phyloP scores from a whole-genome alignment of 2,888 invertebrate species.

The Nemapogon koenigi region DNA sequence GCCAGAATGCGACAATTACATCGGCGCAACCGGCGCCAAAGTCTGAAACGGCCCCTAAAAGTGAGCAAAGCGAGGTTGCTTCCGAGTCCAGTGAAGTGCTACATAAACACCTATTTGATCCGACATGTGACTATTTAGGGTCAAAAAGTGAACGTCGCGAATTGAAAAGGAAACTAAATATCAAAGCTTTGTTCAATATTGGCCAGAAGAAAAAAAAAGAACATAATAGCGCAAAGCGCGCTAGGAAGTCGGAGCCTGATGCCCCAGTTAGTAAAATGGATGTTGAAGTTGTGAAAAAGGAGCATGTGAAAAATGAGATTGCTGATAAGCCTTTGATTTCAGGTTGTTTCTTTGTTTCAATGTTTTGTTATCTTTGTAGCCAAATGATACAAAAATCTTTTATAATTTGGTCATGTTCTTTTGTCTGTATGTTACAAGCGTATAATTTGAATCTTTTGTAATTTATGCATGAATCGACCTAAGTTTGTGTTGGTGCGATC shows the following conservation, averaged over 20 bases:
- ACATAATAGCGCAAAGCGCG: slow-evolving; percentile 19
- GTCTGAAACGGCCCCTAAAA: slow-evolving; percentile 22
- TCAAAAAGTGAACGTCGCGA: slow-evolving; percentile 75
- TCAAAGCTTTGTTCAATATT: slow-evolving; percentile 71
- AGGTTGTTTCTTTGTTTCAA: too few relatives aligned
- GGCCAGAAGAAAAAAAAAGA: slow-evolving; percentile 50
- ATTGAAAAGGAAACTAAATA: slow-evolving; percentile 72
- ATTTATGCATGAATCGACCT: too few relatives aligned
- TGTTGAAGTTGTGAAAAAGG: too few relatives aligned
- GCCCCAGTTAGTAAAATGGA: too few relatives aligned
- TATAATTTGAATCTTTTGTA: too few relatives aligned
- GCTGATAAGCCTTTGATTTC: too few relatives aligned
- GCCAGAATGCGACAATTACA: slow-evolving; percentile 13
- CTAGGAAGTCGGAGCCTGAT: slow-evolving; percentile 19
- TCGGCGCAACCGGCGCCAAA: slow-evolving; percentile 4
- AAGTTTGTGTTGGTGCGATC: too few relatives aligned
- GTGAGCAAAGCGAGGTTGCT: slow-evolving; percentile 17
- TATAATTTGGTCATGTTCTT: too few relatives aligned
- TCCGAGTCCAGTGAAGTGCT: slow-evolving; percentile 21
- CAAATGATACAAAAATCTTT: too few relatives aligned
- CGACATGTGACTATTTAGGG: slow-evolving; percentile 50
- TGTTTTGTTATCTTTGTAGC: too few relatives aligned
- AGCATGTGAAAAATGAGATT: too few relatives aligned
- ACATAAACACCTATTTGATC: slow-evolving; percentile 55
- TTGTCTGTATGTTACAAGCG: too few relatives aligned